Base-by-base conservation (phyloP, 2,888 invertebrate species). In the Trachelus tabidus region DNA sequence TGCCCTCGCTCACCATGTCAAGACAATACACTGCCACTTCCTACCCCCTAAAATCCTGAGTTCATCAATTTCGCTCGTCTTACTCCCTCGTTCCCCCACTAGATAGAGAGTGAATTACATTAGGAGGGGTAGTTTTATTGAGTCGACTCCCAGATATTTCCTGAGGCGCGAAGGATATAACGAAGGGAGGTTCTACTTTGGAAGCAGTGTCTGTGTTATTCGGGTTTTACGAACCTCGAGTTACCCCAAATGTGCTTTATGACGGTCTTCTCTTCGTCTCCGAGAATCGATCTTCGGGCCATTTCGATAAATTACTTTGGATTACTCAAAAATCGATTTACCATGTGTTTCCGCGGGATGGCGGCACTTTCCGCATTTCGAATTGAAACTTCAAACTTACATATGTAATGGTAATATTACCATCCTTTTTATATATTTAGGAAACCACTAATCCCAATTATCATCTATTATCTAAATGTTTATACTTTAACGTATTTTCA, bases 121-220 rank as follows among this genome's bases (percentile, higher is more conserved):
- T 86, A 85, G 83, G 82, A 80, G 79, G 80, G 79, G 82, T 81
- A 86, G 83, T 87, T 87, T 87, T 84, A 84, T 85, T 85, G 82
- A 83, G 83, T 84, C 85, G 80, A 82, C 83, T 80, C 80, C 80
- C 79, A 82, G 80, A 85, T 82, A 81, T 79, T 84, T 84, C 77
- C 80, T 81, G 77, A 77, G 69, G 79, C 56, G 75, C 68, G 71
- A 71, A 34, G 34, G 71, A 34, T 71, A 71, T 31, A 34, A 56
- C 56, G 23, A 56, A 56, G 56, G 56, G 56, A 56, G 56, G 56
- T 56, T 9, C 56, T 56, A 56, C 56, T 56, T 56, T 56, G 23
- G 23, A 56, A 56, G 56, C 56, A 56, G 56, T 23, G 56, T 56
- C 56, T 23, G 23, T 23, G 23, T 56, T 56, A 23, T 56, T 56